Evolutionary conservation across 2,113 vertebrate species (phyloP), one percentile per base, ranked within the genome.

Genomic region (Sphaerodactylus townsendi): DNA sequence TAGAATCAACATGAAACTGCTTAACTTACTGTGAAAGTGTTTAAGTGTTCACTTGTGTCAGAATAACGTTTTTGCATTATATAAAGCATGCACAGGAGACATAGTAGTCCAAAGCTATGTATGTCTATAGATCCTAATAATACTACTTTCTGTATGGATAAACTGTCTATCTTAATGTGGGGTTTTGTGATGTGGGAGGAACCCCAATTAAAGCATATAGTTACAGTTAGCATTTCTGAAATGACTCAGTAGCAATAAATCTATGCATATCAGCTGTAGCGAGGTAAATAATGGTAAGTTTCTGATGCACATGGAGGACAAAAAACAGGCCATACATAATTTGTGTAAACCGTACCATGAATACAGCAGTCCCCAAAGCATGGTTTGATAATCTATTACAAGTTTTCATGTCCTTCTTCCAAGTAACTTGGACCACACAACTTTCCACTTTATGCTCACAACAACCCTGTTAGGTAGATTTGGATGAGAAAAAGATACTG

Each of bases 11-110:
- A 64, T 91, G 41, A 76, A 87, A 89, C 73, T 84, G 85, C 86
- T 86, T 93, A 93, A 92, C 89, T 90, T 90, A 88, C 81, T 82
- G 88, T 89, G 79, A 71, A 71, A 89, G 89, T 89, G 39, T 92
- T 93, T 94, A 88, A 81, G 87, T 87, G 87, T 85, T 93, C 89
- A 87, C 87, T 70, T 90, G 65, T 76, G 73, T 74, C 73, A 46
- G 83, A 92, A 92, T 3, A 89, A 41, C 86, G 81, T 88, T 86
- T 90, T 90, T 86, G 84, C 86, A 88, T 93, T 89, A 53, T 91
- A 73, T 85, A 79, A 68, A 72, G 35, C 41, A n/a, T 85, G 90
- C 83, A 92, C 37, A 35, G 39, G 44, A 76, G 3, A 5, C 30
- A n/a, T 37, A 6, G 59, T 72, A 13, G n/a, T 82, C 13, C 17